Evolutionary conservation across 1,140 invertebrate species (phyloP).

Genomic region (Camponotus floridanus): DNA sequence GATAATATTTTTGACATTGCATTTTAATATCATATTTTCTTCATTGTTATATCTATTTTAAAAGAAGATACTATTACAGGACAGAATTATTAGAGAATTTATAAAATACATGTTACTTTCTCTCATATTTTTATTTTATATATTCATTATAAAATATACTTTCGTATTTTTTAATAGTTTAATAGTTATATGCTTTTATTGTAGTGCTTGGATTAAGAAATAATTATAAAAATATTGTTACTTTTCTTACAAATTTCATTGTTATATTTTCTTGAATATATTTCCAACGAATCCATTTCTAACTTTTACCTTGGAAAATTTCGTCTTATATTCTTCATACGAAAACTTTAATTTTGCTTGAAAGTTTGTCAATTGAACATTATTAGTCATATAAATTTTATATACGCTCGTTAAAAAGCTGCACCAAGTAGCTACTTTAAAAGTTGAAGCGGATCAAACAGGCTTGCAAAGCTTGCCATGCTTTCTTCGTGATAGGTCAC

Average conservation of each 20-base stretch:
- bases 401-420: background rate
- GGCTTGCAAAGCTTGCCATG: background rate
- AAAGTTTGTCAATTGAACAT: conserved; percentile 1
- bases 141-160: background rate
- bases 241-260: background rate
- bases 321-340: background rate
- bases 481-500: conserved; percentile 57
- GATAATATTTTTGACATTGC: background rate
- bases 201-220: background rate
- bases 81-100: background rate
- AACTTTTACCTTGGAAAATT: background rate
- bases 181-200: background rate
- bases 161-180: background rate
- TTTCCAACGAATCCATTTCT: background rate
- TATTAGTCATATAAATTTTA: background rate
- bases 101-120: background rate
- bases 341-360: background rate
- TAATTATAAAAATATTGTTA: background rate
- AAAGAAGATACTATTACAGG: background rate
- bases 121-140: background rate
- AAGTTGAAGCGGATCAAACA: background rate
- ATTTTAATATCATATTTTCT: background rate
- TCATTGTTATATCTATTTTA: background rate
- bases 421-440: conserved; percentile 4
- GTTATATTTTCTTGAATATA: background rate